These are phyloP conservation scores for Silurus lanzhouensis DNA, from an alignment of 2,797 vertebrate genomes.

Conservation along the genomic window DNA sequence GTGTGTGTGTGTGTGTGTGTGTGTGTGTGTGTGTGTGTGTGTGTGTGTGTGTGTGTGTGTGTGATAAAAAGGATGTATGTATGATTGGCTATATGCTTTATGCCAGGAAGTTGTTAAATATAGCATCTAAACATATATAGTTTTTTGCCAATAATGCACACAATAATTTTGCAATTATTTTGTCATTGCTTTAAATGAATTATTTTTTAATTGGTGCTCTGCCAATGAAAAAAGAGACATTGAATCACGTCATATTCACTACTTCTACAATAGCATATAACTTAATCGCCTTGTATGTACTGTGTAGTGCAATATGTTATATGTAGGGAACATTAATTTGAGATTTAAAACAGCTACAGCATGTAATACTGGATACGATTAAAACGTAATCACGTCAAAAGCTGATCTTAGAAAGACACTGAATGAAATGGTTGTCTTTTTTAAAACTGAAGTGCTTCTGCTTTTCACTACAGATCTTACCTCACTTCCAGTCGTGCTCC, in stretches of 20 bases:
- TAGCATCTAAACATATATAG: no score
- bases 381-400: not conserved
- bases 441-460: not conserved
- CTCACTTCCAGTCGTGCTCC: not conserved
- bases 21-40: no score
- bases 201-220: not conserved
- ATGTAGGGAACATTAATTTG: not conserved
- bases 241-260: not conserved
- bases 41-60: no score
- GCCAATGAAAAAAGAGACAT: not conserved
- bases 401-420: not conserved
- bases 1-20: no score
- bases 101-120: not conserved
- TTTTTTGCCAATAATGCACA: not conserved
- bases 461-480: not conserved
- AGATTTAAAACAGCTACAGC: not conserved
- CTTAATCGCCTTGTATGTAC: not conserved
- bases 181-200: not conserved
- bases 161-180: not conserved
- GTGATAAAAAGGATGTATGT: not conserved
- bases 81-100: not conserved
- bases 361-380: not conserved
- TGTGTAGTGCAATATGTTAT: not conserved
- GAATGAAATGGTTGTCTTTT: not conserved
- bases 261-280: not conserved